Evolutionary conservation across 2,113 vertebrate genomes (phyloP), one percentile per base, ranked within the genome.

Genomic region (Gorsachius goisagi): DNA sequence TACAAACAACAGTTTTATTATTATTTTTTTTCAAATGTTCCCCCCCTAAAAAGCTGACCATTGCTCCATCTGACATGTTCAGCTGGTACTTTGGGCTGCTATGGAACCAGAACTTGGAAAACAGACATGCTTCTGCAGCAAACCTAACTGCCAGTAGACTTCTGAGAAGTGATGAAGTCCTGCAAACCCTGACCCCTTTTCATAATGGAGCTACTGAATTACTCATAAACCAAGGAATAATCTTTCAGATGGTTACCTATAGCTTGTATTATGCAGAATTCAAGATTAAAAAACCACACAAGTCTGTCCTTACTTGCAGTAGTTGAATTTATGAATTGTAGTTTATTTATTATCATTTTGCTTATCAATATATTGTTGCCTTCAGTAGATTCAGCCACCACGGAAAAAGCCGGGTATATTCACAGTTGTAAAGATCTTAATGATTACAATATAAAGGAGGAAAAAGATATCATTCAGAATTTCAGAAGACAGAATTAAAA

Each of bases 41-140:
- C 1, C 2, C 4, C 3, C 3, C 14, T 7, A 14, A 55, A 59
- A 85, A 63, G 4, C 3, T 39, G 18, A 30, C 9, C 68, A 8
- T 56, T 1, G 1, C 22, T 68, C 28, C 20, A 23, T 8, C 1
- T 2, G 15, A 44, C 6, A 26, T 4, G 9, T 59, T 49, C 15
- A 28, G 2, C 4, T 55, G 21, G 21, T 59, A 35, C 24, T 85
- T 49, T 35, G 21, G 32, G 32, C 15, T 59, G 49, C 6, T 45
- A 4, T 33, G 12, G 19, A 24, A 45, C 23, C 33, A 74, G 33
- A 58, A 45, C 14, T 56, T 66, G 14, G 15, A 64, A 90, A 44
- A 1, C 11, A 82, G 24, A 50, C 4, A 16, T 0, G 0, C 6
- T 49, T 81, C 66, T 66, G 15, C 60, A 78, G 15, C 26, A 56